phyloP scores from a whole-genome alignment of 2,888 invertebrate genomes.

The Acutogordius australiensis region DNA sequence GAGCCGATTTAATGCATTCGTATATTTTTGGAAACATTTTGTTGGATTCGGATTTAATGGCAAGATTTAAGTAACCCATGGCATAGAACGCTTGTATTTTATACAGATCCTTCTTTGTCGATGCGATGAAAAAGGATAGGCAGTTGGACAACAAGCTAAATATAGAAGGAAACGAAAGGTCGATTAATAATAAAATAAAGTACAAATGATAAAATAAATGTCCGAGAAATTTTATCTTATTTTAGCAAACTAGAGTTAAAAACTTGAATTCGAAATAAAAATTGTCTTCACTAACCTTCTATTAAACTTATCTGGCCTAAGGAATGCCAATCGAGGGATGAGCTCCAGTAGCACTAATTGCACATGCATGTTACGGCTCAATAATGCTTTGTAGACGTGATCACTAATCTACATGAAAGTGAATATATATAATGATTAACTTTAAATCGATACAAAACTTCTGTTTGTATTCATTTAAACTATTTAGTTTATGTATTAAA shows the following conservation, averaged over 20 bases:
- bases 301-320: constrained; percentile 49
- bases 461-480: no score
- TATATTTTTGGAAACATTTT: constrained; percentile 41
- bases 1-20: constrained; percentile 42
- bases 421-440: no score
- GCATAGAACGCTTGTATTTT: constrained; percentile 1
- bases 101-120: neutral
- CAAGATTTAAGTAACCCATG: constrained; percentile 9
- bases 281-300: no score
- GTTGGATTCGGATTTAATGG: neutral
- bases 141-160: neutral
- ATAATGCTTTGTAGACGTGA: constrained; percentile 46
- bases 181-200: no score
- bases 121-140: neutral
- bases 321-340: constrained; percentile 68
- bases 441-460: no score
- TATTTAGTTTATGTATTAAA: no score
- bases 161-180: no score
- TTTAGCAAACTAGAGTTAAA: no score
- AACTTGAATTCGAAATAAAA: no score
- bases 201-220: no score
- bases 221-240: no score
- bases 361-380: constrained; percentile 42
- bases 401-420: constrained; percentile 22
- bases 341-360: constrained; percentile 57